These are phyloP conservation scores for Monochamus alternatus DNA, from an alignment of 2,888 invertebrate species.

Conservation along the genomic window DNA sequence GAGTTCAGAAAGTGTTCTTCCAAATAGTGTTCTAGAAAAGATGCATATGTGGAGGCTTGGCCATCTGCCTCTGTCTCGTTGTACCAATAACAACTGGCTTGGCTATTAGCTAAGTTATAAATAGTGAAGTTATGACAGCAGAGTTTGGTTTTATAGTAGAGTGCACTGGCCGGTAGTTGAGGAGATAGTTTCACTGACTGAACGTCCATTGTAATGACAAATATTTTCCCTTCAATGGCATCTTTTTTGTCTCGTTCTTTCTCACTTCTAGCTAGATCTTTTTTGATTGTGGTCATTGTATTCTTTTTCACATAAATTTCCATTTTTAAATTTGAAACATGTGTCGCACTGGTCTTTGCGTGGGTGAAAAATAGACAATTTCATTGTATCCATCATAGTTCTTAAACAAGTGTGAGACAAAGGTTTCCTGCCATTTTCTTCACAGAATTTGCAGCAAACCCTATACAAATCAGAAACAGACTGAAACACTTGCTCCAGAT, in stretches of 20 bases:
- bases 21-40: constrained; percentile 50
- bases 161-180: no score
- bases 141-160: no score
- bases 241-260: constrained; percentile 25
- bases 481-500: neutral
- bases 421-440: no score
- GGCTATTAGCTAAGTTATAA: no score
- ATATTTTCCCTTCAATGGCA: constrained; percentile 10
- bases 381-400: neutral
- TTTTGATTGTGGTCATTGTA: constrained; percentile 19
- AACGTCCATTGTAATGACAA: constrained; percentile 32
- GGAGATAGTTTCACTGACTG: no score
- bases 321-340: constrained; percentile 41
- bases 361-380: constrained; percentile 26
- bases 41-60: constrained; percentile 45
- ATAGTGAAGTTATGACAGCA: no score
- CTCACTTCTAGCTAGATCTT: constrained; percentile 22
- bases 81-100: no score
- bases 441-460: no score
- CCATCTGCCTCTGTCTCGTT: no score
- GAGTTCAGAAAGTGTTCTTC: constrained; percentile 25
- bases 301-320: constrained; percentile 36
- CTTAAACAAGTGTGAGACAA: no score
- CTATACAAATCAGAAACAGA: no score
- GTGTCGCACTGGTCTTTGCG: constrained; percentile 38